phyloP scores from a whole-genome alignment of 2,888 invertebrate genomes.

The Heliconius sara region DNA sequence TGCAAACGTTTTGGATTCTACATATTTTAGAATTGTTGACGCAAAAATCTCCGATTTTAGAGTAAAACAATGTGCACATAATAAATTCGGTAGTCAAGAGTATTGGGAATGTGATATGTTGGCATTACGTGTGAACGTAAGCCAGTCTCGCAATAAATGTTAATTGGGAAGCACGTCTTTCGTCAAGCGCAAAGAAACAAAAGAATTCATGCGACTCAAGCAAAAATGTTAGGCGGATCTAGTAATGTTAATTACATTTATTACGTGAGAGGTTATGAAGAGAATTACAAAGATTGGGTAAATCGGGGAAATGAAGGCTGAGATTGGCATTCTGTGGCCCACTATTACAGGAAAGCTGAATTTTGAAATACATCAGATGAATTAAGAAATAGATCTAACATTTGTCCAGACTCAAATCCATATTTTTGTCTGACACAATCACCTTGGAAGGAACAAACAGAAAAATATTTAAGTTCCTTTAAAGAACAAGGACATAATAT shows the following conservation, averaged over 20 bases:
- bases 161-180: too few relatives aligned
- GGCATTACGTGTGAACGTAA: too few relatives aligned
- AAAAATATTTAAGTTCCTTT: conserved; percentile 63
- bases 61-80: conserved; percentile 55
- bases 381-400: conserved; percentile 57
- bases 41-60: conserved; percentile 52
- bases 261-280: conserved; percentile 85
- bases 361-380: conserved; percentile 49
- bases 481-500: conserved; percentile 59
- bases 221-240: conserved; percentile 87
- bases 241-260: conserved; percentile 87
- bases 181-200: conserved; percentile 56
- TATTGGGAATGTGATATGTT: conserved; percentile 61
- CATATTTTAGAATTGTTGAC: conserved; percentile 49
- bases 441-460: conserved; percentile 61
- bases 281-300: conserved; percentile 88
- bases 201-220: conserved; percentile 78
- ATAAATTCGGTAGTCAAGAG: conserved; percentile 56
- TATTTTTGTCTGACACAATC: conserved; percentile 58
- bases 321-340: conserved; percentile 58
- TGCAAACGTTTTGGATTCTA: conserved; percentile 50
- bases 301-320: conserved; percentile 82
- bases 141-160: too few relatives aligned
- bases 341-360: conserved; percentile 66
- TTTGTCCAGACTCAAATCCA: conserved; percentile 57